Evolutionary conservation across 1,140 invertebrate genomes (phyloP).

Genomic region (Atta cephalotes): DNA sequence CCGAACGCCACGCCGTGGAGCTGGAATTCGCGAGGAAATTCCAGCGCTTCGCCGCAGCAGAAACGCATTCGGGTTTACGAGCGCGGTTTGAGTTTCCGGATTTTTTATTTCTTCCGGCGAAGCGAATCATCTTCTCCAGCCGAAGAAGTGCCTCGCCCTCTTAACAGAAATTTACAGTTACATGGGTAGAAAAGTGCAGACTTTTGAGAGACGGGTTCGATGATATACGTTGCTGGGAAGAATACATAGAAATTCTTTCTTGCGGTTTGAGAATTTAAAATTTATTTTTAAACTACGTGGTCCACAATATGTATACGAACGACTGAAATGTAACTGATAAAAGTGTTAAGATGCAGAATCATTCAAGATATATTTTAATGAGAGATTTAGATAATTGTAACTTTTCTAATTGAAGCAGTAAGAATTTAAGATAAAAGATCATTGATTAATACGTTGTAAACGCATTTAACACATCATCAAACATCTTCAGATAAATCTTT

Average conservation of each 20-base stretch:
- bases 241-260: neutral
- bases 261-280: neutral
- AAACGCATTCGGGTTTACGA: slow-evolving; percentile 68
- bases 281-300: neutral
- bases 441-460: neutral
- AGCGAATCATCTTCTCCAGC: slow-evolving; percentile 52
- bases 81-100: slow-evolving; percentile 65
- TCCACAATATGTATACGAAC: neutral
- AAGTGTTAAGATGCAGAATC: neutral
- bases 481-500: neutral
- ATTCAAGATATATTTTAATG: neutral
- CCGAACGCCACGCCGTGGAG: neutral
- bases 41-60: slow-evolving; percentile 47
- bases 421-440: neutral
- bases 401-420: neutral
- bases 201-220: neutral
- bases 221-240: neutral
- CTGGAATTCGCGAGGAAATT: slow-evolving; percentile 63
- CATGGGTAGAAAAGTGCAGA: neutral
- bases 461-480: neutral
- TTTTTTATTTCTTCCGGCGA: slow-evolving; percentile 69
- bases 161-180: slow-evolving; percentile 68
- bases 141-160: slow-evolving; percentile 37
- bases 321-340: neutral
- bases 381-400: neutral